A percentile compares a stretch with the other conserved stretches of the same genome.
phyloP scores from a whole-genome alignment of 2,797 vertebrate species.

The Rallus crepitans region DNA sequence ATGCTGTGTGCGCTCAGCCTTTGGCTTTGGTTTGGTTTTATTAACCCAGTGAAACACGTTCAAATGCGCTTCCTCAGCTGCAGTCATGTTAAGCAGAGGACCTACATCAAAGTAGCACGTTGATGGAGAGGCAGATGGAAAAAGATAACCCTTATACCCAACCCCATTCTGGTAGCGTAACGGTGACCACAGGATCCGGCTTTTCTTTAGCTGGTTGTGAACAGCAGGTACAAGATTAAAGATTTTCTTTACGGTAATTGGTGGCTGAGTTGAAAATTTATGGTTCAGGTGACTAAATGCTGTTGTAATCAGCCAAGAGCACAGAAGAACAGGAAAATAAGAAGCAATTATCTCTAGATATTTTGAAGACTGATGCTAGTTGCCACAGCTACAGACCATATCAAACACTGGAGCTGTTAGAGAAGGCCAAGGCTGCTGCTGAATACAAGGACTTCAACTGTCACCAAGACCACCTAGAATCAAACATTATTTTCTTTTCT shows the following conservation, averaged over 20 bases:
- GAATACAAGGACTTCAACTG: not conserved
- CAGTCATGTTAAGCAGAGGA: not conserved
- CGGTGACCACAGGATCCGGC: not conserved
- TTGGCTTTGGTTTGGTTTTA: not conserved
- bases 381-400: not conserved
- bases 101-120: fast-evolving
- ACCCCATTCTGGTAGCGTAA: not conserved
- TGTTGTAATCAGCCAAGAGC: not conserved
- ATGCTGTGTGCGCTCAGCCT: not conserved
- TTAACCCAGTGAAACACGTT: fast-evolving
- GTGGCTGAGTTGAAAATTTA: not conserved
- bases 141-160: not conserved
- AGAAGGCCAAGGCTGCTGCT: not conserved
- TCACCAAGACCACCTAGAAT: not conserved
- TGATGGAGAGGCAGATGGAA: not conserved
- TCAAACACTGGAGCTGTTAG: not conserved
- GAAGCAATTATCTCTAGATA: not conserved
- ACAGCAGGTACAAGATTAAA: not conserved
- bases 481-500: not conserved
- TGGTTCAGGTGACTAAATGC: not conserved
- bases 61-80: not conserved
- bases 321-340: not conserved
- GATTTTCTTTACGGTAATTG: not conserved
- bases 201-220: not conserved
- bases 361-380: not conserved